phyloP scores from a whole-genome alignment of 2,888 invertebrate genomes.

The Strigamia crassipes region DNA sequence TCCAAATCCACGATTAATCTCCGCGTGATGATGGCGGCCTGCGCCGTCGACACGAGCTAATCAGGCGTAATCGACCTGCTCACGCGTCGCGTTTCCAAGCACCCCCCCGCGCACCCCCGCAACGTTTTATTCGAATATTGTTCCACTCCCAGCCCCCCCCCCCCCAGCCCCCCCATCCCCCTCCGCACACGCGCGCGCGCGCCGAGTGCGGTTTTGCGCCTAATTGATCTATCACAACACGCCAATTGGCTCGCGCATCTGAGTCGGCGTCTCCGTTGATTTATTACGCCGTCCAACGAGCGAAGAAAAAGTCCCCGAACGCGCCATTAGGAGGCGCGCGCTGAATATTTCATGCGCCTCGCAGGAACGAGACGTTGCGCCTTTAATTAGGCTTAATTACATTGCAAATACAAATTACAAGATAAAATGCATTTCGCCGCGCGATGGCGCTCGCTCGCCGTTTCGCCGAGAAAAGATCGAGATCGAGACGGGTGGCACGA shows the following conservation, averaged over 20 bases:
- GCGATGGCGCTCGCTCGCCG: neutral
- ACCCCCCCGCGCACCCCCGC: neutral
- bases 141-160: neutral
- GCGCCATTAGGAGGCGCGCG: constrained; percentile 33
- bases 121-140: neutral
- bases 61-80: constrained; percentile 49
- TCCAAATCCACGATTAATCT: constrained; percentile 50
- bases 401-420: constrained; percentile 48
- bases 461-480: too few relatives aligned
- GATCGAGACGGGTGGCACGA: neutral
- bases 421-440: constrained; percentile 7
- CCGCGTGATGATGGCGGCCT: constrained; percentile 25
- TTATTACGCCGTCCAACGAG: constrained; percentile 43
- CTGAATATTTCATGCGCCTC: constrained; percentile 41
- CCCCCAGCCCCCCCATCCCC: too few relatives aligned
- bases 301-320: constrained; percentile 18
- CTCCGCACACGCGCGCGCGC: too few relatives aligned
- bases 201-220: constrained; percentile 47
- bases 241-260: constrained; percentile 42
- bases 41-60: constrained; percentile 44
- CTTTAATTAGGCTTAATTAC: constrained; percentile 46
- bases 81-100: constrained; percentile 33
- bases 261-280: constrained; percentile 31
- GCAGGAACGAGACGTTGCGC: constrained; percentile 14
- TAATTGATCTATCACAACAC: constrained; percentile 49